phyloP scores from a whole-genome alignment of 92 coral and sea anemone genomes.

The Epizoanthus illoricatus region DNA sequence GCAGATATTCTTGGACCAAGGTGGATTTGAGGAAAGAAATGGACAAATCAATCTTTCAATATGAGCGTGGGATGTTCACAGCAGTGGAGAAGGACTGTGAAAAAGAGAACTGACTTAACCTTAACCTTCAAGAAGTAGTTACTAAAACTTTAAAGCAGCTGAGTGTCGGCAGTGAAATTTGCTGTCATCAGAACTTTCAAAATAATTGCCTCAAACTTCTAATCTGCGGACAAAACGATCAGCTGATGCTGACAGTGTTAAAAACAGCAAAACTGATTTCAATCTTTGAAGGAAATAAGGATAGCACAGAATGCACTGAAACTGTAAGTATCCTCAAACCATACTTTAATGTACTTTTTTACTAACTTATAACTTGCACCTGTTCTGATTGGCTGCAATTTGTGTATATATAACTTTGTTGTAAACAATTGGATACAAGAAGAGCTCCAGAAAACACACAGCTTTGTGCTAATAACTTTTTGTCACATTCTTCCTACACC shows the following conservation, averaged over 20 bases:
- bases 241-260: background rate
- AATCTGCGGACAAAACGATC: background rate
- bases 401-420: no score
- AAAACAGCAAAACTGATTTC: constrained; percentile 22
- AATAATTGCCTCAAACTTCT: background rate
- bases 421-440: no score
- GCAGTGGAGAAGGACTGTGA: background rate
- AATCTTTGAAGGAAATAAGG: constrained; percentile 21
- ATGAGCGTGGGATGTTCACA: background rate
- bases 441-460: no score
- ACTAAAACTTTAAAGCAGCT: background rate
- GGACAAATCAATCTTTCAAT: background rate
- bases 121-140: background rate
- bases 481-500: no score
- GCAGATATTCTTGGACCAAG: background rate
- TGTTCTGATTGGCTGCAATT: no score
- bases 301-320: background rate
- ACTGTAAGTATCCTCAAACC: background rate
- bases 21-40: background rate
- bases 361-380: no score
- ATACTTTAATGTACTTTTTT: background rate
- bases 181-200: background rate
- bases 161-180: background rate
- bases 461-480: no score
- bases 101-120: background rate